These are phyloP conservation scores for Phylloscopus trochiloides DNA, from an alignment of 2,113 vertebrate species.

Conservation along the genomic window DNA sequence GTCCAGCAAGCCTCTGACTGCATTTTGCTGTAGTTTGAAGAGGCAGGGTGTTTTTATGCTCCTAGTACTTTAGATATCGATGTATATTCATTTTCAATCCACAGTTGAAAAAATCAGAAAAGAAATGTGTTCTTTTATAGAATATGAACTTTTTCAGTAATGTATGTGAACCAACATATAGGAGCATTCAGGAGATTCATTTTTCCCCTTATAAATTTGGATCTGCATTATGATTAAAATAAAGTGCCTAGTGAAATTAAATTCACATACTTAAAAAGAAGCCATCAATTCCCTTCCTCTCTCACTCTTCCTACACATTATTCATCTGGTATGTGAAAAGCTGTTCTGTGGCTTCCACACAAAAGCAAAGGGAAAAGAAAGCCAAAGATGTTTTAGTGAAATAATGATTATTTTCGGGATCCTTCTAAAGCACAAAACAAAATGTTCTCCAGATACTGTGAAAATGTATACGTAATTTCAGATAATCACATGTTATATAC, in stretches of 20 bases:
- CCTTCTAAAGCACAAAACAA: slow-evolving; percentile 17
- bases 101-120: background rate
- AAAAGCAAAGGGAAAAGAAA: slow-evolving; percentile 33
- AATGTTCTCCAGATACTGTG: slow-evolving; percentile 16
- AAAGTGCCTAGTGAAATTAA: slow-evolving; percentile 29
- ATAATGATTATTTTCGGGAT: background rate
- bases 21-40: background rate
- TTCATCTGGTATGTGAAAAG: slow-evolving; percentile 48
- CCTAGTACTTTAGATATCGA: background rate
- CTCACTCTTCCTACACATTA: slow-evolving; percentile 57
- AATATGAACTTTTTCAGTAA: background rate
- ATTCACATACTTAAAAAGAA: slow-evolving; percentile 19
- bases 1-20: background rate
- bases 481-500: slow-evolving; percentile 14
- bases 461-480: background rate
- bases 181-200: background rate
- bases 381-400: slow-evolving; percentile 38
- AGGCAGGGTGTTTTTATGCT: background rate
- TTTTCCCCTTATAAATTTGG: background rate
- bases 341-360: slow-evolving; percentile 30
- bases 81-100: background rate
- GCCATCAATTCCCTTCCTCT: slow-evolving; percentile 8
- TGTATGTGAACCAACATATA: background rate
- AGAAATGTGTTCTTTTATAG: background rate
- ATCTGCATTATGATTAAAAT: background rate